These are phyloP conservation scores for Calliphora vomitoria DNA, from an alignment of 2,888 invertebrate species.

Conservation along the genomic window DNA sequence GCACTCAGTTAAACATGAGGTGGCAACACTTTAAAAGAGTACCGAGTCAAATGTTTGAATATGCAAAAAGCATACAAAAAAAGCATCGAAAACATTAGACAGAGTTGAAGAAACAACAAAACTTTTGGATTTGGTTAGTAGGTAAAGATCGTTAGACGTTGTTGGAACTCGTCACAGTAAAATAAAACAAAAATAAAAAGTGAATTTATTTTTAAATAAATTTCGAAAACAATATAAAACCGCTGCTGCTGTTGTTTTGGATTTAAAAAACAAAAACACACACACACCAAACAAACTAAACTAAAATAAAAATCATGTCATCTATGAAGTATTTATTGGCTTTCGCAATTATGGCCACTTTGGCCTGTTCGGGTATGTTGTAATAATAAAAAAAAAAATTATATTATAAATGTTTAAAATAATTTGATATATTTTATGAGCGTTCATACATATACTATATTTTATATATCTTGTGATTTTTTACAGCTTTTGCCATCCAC, in stretches of 20 bases:
- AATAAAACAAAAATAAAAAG: conserved; percentile 21
- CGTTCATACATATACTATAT: too few relatives aligned
- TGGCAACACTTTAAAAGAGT: background rate
- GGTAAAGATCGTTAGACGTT: conserved; percentile 58
- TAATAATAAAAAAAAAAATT: conserved; percentile 24
- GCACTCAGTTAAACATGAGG: too few relatives aligned
- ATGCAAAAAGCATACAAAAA: background rate
- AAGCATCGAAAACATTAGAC: conserved; percentile 19
- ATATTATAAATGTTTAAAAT: conserved; percentile 22
- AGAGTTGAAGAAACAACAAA: conserved; percentile 54
- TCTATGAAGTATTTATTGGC: conserved; percentile 78
- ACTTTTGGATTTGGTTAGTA: conserved; percentile 55
- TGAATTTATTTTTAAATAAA: conserved; percentile 38
- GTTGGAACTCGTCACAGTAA: conserved; percentile 21
- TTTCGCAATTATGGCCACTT: conserved; percentile 78
- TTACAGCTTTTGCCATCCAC: conserved; percentile 81
- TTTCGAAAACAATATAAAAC: conserved; percentile 25
- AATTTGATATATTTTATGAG: background rate
- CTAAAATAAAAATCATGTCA: conserved; percentile 78
- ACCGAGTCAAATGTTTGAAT: conserved; percentile 22
- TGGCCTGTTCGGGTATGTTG: conserved; percentile 80
- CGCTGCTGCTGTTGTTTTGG: conserved; percentile 23
- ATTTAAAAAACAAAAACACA: conserved; percentile 20
- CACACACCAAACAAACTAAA: conserved; percentile 13
- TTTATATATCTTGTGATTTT: background rate